Evolutionary conservation across 2,888 invertebrate genomes (phyloP), one percentile per base, ranked within the genome.

Genomic region (Ernsta delagoae): DNA sequence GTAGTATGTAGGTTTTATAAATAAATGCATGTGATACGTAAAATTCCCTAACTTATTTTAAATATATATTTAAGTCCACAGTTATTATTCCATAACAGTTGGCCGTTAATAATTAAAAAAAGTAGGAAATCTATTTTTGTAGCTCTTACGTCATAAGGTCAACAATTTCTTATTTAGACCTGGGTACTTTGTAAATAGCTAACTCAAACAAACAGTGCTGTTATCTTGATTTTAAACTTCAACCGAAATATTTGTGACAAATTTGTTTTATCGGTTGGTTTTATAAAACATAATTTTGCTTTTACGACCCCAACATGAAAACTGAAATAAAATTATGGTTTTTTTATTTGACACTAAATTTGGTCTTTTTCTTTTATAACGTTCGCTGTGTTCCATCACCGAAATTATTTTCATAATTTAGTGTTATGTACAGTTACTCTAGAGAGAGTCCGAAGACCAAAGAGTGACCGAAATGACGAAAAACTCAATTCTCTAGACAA

Each of bases 261-360:
- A 65, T 65, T 59, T 65, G 36, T n/a, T 50, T 65, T 65, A 59
- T 65, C 59, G 41, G 59, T 50, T 4, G 39, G n/a, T 39, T 59
- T 16, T 48, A 24, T 45, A 53, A 43, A 61, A 67, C 59, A 61
- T 63, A 31, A 50, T 11, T 67, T 64, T 56, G 24, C 50, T 59
- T 65, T 65, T 65, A 65, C 65, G 50, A 59, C 50, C 39, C 16
- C 5, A n/a, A 59, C 7, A 34, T 50, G 50, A 65, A 7, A 65
- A 59, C 34, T 59, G 48, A 39, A 59, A 65, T 65, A 57, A 61
- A 61, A 63, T 45, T 45, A 45, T 11, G 1, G 34, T 31, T 54
- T 31, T 11, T 31, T 54, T 11, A 54, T 31, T 54, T 54, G 34
- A 16, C 31, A 54, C 34, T 34, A 54, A 54, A 53, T 24, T 53